phyloP scores from a whole-genome alignment of 2,113 vertebrate species.

The Mugil cephalus region DNA sequence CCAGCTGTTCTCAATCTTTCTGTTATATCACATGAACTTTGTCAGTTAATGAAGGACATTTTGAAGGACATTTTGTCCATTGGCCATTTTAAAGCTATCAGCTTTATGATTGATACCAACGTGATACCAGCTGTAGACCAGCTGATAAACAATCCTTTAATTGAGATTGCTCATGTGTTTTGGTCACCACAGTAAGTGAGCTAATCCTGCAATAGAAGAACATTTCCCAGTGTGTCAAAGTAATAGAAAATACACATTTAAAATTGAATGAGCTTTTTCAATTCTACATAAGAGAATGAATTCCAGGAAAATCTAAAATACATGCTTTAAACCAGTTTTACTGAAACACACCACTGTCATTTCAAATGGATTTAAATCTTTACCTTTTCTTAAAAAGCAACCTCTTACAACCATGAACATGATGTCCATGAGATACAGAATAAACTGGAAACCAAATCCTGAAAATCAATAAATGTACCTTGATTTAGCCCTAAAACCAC shows the following conservation, averaged over 20 bases:
- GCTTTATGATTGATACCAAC: not conserved
- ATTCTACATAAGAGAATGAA: slow-evolving; percentile 11
- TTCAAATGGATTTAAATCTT: too few species aligned
- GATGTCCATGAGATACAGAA: too few species aligned
- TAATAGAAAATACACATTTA: not conserved
- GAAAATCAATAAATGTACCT: not conserved
- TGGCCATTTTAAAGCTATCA: not conserved
- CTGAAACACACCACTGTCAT: too few species aligned
- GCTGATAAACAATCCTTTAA: too few species aligned
- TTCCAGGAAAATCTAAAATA: not conserved
- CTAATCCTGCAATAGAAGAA: not conserved
- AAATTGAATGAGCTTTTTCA: not conserved
- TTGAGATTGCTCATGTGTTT: not conserved
- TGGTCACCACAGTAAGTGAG: not conserved
- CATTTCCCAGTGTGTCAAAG: not conserved
- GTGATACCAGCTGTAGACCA: too few species aligned
- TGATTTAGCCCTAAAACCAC: not conserved
- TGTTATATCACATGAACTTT: not conserved
- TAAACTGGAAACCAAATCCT: not conserved
- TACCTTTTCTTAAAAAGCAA: too few species aligned
- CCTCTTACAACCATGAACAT: too few species aligned
- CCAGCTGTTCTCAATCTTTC: not conserved
- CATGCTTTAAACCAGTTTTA: too few species aligned
- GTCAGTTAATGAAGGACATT: not conserved
- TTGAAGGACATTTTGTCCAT: not conserved